These are phyloP conservation scores for Phoxinus dragarum DNA, from an alignment of 2,797 vertebrate genomes.

Conservation along the genomic window DNA sequence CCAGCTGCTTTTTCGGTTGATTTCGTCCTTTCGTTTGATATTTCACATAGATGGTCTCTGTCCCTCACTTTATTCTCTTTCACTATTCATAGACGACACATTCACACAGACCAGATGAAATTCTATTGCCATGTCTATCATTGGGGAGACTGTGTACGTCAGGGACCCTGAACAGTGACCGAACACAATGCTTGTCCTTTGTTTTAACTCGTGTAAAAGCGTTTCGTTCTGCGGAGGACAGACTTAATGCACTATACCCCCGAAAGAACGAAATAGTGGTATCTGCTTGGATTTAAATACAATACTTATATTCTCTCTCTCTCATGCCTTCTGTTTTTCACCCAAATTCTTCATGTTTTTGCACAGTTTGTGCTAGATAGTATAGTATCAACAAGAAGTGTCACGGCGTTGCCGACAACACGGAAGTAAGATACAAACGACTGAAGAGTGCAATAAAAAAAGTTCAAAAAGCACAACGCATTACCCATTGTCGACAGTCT, in stretches of 20 bases:
- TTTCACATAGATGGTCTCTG: constrained; percentile 39
- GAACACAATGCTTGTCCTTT: constrained; percentile 58
- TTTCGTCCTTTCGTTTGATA: constrained; percentile 9
- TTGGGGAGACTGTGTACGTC: constrained; percentile 5
- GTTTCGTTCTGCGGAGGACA: constrained; percentile 23
- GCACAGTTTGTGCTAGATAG: constrained; percentile 11
- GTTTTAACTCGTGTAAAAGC: constrained; percentile 50
- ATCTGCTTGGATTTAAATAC: constrained; percentile 19
- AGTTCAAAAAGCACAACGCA: constrained; percentile 53
- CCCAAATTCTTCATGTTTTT: background rate
- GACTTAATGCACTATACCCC: constrained; percentile 5
- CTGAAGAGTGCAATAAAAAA: constrained; percentile 64
- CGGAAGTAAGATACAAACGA: constrained; percentile 64
- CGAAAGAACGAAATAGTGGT: constrained; percentile 11
- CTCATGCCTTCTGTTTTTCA: background rate
- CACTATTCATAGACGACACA: constrained; percentile 46
- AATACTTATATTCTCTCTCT: background rate
- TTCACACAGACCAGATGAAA: constrained; percentile 32
- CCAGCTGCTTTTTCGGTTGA: constrained; percentile 24
- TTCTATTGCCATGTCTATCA: constrained; percentile 35
- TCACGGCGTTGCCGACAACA: constrained; percentile 45
- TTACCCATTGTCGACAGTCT: constrained; percentile 62
- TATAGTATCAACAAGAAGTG: constrained; percentile 50
- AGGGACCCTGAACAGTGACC: constrained; percentile 16
- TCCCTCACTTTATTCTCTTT: constrained; percentile 12